Conservation (phyloP, 2,113 vertebrate species). For the Oophaga pumilio region DNA sequence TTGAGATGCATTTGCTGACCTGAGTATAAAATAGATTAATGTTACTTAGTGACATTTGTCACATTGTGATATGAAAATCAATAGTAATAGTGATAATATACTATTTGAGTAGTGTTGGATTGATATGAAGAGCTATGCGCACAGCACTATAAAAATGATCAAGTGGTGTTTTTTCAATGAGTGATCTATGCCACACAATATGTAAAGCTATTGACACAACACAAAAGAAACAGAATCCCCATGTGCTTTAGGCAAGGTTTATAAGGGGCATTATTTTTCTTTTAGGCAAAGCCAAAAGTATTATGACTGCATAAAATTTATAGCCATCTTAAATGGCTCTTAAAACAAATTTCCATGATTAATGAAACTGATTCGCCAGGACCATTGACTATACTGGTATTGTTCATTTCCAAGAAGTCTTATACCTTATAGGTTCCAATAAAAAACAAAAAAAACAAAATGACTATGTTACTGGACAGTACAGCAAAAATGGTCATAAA, state of each 20-base stretch:
- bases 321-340: no score
- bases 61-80: conserved; percentile 53
- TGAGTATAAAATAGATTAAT: conserved; percentile 49
- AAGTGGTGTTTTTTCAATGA: conserved; percentile 25
- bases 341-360: no score
- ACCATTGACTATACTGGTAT: no score
- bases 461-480: no score
- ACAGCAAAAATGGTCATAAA: no score
- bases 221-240: neutral
- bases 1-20: neutral
- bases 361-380: no score
- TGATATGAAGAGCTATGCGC: conserved; percentile 38
- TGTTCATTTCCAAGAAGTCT: no score
- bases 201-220: neutral
- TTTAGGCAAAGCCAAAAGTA: neutral
- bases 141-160: conserved; percentile 47
- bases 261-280: neutral
- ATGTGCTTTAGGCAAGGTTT: neutral
- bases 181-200: conserved; percentile 14
- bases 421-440: no score
- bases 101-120: conserved; percentile 25
- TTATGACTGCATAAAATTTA: no score
- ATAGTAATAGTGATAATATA: conserved; percentile 55
- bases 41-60: conserved; percentile 44
- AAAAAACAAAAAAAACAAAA: no score